phyloP scores from a whole-genome alignment of 2,888 invertebrate genomes.

The Epinotia ramella region DNA sequence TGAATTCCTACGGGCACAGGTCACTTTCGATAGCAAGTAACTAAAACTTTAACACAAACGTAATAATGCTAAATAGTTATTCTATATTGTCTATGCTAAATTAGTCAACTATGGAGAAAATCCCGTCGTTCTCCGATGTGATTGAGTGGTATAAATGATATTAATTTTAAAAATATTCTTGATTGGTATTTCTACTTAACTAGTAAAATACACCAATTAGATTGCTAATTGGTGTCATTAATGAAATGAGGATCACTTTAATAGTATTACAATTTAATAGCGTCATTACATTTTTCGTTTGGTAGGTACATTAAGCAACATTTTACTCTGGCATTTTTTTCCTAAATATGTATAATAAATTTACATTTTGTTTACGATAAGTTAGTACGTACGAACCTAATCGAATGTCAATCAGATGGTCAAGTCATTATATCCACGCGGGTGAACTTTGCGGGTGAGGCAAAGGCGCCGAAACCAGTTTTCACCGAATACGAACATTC shows the following conservation, averaged over 20 bases:
- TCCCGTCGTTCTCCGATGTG: neutral
- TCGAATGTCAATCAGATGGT: constrained; percentile 24
- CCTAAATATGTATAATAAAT: too few species aligned
- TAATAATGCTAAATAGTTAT: neutral
- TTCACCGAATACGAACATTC: too few species aligned
- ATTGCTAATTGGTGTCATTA: constrained; percentile 7
- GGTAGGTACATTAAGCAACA: too few species aligned
- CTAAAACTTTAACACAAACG: neutral
- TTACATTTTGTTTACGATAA: too few species aligned
- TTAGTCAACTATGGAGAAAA: neutral
- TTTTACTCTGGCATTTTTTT: too few species aligned
- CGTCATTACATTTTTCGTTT: neutral
- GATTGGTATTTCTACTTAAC: neutral
- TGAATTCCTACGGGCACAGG: neutral
- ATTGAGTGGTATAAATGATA: neutral
- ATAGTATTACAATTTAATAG: neutral
- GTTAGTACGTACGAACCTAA: constrained; percentile 4
- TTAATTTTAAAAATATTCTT: neutral
- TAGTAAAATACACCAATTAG: constrained; percentile 10
- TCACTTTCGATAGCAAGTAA: too few species aligned
- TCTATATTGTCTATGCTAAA: neutral
- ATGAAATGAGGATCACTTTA: neutral
- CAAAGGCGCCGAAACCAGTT: neutral
- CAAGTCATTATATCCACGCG: neutral
- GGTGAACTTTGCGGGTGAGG: constrained; percentile 1